Base-by-base conservation (phyloP, 2,797 vertebrate genomes). In the Girardinus metallicus region DNA sequence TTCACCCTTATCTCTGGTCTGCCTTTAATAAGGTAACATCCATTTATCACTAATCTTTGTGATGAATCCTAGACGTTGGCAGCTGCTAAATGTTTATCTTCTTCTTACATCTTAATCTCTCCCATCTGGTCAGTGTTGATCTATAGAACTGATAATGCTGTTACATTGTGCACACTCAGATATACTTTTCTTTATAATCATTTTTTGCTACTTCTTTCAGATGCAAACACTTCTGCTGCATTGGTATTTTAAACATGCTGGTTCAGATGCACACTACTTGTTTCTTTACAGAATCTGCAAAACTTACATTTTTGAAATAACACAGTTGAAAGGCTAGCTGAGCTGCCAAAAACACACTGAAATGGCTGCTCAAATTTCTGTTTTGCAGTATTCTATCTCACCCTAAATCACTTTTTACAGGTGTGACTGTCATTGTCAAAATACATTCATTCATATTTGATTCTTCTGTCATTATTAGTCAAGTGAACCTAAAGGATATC, bases 111-210 rank as follows among this genome's bases (percentile, higher is more conserved):
- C 46, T 85, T 83, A 64, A 91, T 92, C 89, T 84, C 79, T 83
- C 5, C 47, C 80, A 89, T 80, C 86, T 84, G 87, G 73, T 41
- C 86, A 82, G 78, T 47, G 80, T 83, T 87, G 86, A 91, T 87
- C 91, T 83, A 89, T 80, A 82, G 21, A 29, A 34, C 80, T 74
- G 73, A 85, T 92, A 88, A 91, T 94, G 84, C 79, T 46, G 71
- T 91, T 91, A 90, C 87, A 89, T 93, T 87, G 88, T 66, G 34
- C 74, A 64, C 16, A 10, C 31, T 66, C 1, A 21, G 36, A 66
- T 41, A 78, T 77, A 87, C 82, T 80, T 62, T 13, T 43, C 39
- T 41, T 43, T 11, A 1, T 70, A 43, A 13, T n/a, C 29, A 85
- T 82, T 85, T 46, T 34, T 64, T 74, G 46, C 79, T 83, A 68